A percentile compares a stretch with the other conserved stretches of the same genome.
These are phyloP conservation scores for Schmidtea mediterranea DNA, from an alignment of 1,140 invertebrate species.

Conservation along the genomic window DNA sequence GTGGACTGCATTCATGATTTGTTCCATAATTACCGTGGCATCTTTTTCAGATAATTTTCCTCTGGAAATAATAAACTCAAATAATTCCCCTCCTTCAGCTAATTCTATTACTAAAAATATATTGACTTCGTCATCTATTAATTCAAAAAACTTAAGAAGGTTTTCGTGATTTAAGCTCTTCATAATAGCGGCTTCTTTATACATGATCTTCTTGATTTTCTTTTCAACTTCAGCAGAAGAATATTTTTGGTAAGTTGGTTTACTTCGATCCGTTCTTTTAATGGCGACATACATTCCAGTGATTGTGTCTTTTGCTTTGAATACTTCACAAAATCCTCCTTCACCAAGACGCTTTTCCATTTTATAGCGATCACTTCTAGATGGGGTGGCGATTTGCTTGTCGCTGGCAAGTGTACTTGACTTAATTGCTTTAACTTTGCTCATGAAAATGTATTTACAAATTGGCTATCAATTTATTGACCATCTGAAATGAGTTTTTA, in stretches of 20 bases:
- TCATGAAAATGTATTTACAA: no score
- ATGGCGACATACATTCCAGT: not conserved
- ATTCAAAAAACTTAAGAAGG: not conserved
- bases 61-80: not conserved
- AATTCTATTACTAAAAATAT: not conserved
- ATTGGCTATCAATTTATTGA: no score
- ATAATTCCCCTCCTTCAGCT: slow-evolving; percentile 1
- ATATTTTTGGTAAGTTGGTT: not conserved
- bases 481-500: no score
- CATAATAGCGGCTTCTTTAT: not conserved
- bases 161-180: not conserved
- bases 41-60: not conserved
- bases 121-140: not conserved
- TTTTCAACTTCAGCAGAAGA: no score
- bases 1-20: not conserved
- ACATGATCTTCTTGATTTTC: not conserved
- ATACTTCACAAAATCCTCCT: slow-evolving; percentile 1
- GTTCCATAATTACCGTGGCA: not conserved
- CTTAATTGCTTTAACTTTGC: no score
- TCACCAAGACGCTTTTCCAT: not conserved
- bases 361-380: not conserved
- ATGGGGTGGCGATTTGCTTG: no score
- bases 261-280: not conserved
- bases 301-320: not conserved
- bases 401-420: no score